phyloP scores from a whole-genome alignment of 2,888 invertebrate species.

The Lymantria dispar region DNA sequence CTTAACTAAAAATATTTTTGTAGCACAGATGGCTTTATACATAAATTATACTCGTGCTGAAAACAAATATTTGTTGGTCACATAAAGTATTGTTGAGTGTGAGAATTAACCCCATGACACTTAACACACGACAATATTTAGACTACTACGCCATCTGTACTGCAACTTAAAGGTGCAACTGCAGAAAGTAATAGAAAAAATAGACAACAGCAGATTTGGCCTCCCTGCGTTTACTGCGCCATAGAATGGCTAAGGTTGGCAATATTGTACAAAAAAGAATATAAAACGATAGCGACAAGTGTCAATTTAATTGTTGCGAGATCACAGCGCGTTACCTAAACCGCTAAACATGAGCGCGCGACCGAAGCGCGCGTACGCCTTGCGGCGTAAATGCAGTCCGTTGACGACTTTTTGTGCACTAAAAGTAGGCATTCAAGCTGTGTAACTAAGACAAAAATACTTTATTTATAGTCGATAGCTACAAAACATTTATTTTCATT shows the following conservation, averaged over 20 bases:
- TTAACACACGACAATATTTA: too few species aligned
- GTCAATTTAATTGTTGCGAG: slow-evolving; percentile 15
- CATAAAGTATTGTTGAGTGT: too few species aligned
- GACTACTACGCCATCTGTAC: too few species aligned
- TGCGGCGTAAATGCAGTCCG: slow-evolving; percentile 9
- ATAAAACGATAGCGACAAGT: slow-evolving; percentile 1
- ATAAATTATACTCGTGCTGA: too few species aligned
- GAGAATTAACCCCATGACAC: too few species aligned
- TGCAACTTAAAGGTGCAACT: too few species aligned
- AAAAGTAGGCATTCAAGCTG: slow-evolving; percentile 27
- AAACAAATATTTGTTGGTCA: too few species aligned
- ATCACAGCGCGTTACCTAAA: slow-evolving; percentile 9
- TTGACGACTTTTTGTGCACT: slow-evolving; percentile 29
- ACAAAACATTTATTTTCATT: neutral
- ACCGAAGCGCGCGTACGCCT: neutral
- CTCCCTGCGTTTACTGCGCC: too few species aligned
- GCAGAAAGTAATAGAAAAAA: too few species aligned
- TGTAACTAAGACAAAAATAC: slow-evolving; percentile 26
- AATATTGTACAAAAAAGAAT: neutral
- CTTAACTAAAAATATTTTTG: too few species aligned
- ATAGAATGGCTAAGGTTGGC: neutral
- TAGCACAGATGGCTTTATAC: too few species aligned
- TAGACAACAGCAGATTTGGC: too few species aligned
- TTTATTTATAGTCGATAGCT: slow-evolving; percentile 4
- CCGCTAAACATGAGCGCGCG: neutral